Evolutionary conservation across 2,797 vertebrate genomes (phyloP).

Genomic region (Alfaro cultratus): DNA sequence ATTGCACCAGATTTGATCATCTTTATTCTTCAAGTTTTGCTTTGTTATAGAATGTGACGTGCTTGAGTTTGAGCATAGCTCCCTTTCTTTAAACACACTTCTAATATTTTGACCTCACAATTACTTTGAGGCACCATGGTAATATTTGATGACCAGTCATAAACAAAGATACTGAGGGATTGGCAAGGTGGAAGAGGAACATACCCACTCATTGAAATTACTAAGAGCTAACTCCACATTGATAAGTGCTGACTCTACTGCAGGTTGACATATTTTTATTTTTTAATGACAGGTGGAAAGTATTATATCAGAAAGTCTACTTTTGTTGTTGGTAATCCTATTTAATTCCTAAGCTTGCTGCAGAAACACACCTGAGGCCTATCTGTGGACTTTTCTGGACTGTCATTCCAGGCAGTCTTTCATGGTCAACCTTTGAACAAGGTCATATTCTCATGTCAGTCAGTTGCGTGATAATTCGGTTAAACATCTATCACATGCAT

Average conservation of each 20-base stretch:
- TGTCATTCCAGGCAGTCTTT: constrained; percentile 2
- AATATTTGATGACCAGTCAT: background rate
- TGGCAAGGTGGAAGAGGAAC: background rate
- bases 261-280: background rate
- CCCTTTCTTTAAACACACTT: background rate
- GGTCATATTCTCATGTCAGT: constrained; percentile 2
- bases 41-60: background rate
- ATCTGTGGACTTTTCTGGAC: background rate
- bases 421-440: constrained; percentile 9
- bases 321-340: background rate
- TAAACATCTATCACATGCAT: constrained; percentile 39
- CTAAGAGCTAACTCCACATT: background rate
- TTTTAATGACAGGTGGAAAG: too few relatives aligned
- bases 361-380: background rate
- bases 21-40: background rate
- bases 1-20: background rate
- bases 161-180: background rate
- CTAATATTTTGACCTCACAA: background rate
- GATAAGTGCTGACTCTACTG: background rate
- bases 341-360: background rate
- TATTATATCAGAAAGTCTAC: background rate
- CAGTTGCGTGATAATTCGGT: constrained; percentile 5
- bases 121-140: background rate
- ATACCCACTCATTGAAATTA: background rate
- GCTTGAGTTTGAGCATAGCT: background rate